A percentile compares a stretch with the other conserved stretches of the same genome.
Evolutionary conservation across 37 sponge, comb jelly and placozoan species (phyloP).

Genomic region (Cliona cf. orientalis): DNA sequence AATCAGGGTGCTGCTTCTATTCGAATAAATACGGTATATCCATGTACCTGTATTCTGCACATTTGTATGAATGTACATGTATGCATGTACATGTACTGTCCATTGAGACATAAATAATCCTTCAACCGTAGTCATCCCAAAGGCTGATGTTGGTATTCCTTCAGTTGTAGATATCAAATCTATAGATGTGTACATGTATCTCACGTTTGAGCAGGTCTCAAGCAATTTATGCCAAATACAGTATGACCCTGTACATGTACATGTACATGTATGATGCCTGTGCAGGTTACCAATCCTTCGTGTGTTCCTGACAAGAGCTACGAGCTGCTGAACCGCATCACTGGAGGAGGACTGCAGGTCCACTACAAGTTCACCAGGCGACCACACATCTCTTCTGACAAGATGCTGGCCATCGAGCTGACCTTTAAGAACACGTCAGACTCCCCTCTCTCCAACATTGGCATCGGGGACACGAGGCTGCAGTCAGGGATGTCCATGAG

Average conservation of each 20-base stretch:
- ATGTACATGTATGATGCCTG: too few species aligned
- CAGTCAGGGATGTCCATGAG: conserved; percentile 78
- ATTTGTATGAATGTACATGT: too few species aligned
- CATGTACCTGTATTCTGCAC: too few species aligned
- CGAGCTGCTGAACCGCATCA: conserved; percentile 75
- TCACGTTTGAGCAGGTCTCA: too few species aligned
- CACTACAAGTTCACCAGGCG: conserved; percentile 70
- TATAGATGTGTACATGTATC: too few species aligned
- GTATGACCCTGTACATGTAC: too few species aligned
- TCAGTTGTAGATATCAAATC: neutral
- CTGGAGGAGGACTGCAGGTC: conserved; percentile 78
- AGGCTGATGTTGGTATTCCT: neutral
- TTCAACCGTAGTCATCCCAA: too few species aligned
- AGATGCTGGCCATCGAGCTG: conserved; percentile 80
- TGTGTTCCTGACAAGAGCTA: conserved; percentile 39
- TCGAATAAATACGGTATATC: too few species aligned
- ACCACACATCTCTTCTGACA: conserved; percentile 69
- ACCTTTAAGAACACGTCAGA: conserved; percentile 70
- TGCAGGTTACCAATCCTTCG: conserved; percentile 31
- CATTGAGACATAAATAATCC: too few species aligned
- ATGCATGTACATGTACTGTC: too few species aligned
- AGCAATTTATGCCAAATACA: too few species aligned
- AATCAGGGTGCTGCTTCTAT: too few species aligned
- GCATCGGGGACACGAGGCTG: conserved; percentile 55
- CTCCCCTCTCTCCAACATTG: conserved; percentile 41